Base-by-base conservation (phyloP, 2,888 invertebrate species). In the Clunio marinus region DNA sequence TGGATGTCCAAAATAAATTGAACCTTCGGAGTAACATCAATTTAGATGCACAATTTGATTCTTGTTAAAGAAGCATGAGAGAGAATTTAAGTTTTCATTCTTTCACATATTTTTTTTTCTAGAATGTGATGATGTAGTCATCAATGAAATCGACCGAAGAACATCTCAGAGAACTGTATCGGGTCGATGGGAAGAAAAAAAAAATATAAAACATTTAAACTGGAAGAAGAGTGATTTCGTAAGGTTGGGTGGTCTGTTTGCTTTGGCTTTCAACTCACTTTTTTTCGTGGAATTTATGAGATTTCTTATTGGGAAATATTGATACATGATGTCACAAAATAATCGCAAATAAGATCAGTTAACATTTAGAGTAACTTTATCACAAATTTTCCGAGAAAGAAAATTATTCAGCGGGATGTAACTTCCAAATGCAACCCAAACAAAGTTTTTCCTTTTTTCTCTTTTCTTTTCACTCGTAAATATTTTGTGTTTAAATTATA, bases 201-300 rank as follows among this genome's bases (percentile, higher is more conserved):
- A 13, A 37, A 62, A 41, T 25, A 63, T 37, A n/a, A 24, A 57
- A 57, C 13, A 13, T 45, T 63, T 46, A 46, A 46, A 63, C 63
- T 22, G 37, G 41, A 63, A 24, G 27, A 63, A 37, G n/a, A 37
- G 15, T 46, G 63, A 46, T 63, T 37, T 32, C 32, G 60, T 32
- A 37, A 24, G 41, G 22, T 45, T 63, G 63, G 63, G 63, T 63
- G 63, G 63, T 63, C 63, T 63, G 63, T 46, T 46, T 60, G 60
- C 63, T 28, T 63, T 28, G 59, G 20, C 51, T 46, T 63, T 46
- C 46, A 45, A 46, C 63, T 63, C 28, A 63, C 45, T 46, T 41
- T 22, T 58, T 17, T 63, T 63, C 45, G 63, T 63, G 63, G 63
- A 63, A 63, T 63, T 63, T 63, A 46, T 63, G 63, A 63, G 63